Base-by-base conservation (phyloP, 2,113 vertebrate genomes). In the Ornithorhynchus anatinus region DNA sequence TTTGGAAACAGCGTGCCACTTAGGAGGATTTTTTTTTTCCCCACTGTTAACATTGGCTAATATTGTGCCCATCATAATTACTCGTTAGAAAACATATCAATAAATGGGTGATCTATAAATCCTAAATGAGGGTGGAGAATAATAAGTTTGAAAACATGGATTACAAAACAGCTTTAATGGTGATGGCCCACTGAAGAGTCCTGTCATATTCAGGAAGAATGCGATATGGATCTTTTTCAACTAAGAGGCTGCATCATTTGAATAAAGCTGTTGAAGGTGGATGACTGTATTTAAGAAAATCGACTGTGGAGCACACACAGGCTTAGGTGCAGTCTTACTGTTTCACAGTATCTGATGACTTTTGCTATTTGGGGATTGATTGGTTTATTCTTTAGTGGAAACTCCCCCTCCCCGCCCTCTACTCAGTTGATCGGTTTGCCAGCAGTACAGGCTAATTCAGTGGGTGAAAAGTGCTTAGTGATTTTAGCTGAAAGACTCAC, bases 271-370 rank as follows among this genome's bases (percentile, higher is more conserved):
- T 23, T 17, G 16, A 17, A 50, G 15, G 16, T 2, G 5, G 25
- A 50, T 9, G 22, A 29, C 25, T 14, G 45, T 9, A 29, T 29
- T 9, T 27, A 16, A 8, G 23, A 48, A 1, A 8, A 17, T 10
- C 25, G 31, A 17, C 15, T 19, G 19, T 5, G 7, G 47, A 50
- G 4, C 22, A 50, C 25, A 7, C 27, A 3, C 0, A 33, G 65
- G 23, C 5, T 32, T 51, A n/a, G 47, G 42, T 74, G 75, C 19
- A 58, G 69, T 29, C 72, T 68, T 56, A 38, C 59, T 70, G 70
- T 44, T 78, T 81, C 85, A 84, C 77, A 82, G 84, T 68, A 0
- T 39, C 32, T 23, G 61, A 17, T 45, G 2, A 23, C 19, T 5
- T 13, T 22, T 16, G 10, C 29, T 33, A 33, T 35, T 17, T 17